These are phyloP conservation scores for Campylomormyrus tamandua DNA, from an alignment of 2,113 vertebrate genomes.

Conservation along the genomic window DNA sequence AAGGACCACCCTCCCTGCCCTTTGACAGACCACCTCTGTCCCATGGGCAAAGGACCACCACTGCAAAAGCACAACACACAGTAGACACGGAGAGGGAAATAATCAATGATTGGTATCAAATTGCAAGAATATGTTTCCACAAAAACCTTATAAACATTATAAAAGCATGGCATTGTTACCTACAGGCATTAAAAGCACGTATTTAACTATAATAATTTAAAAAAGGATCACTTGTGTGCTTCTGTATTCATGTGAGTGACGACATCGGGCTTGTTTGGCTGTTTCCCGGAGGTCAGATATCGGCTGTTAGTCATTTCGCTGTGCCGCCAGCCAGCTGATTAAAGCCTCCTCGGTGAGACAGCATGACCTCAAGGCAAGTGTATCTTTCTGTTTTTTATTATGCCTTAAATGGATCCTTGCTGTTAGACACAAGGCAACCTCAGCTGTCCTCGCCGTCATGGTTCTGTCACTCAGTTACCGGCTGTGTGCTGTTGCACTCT, in stretches of 20 bases:
- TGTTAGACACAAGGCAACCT: neutral
- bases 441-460: neutral
- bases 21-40: neutral
- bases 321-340: neutral
- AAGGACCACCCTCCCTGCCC: neutral
- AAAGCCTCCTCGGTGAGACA: neutral
- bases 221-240: constrained; percentile 2
- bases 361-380: neutral
- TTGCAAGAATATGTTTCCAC: neutral
- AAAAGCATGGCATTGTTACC: neutral
- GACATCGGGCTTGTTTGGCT: neutral
- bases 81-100: neutral
- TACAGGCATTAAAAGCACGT: neutral
- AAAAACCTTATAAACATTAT: neutral
- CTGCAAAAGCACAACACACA: neutral
- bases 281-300: neutral
- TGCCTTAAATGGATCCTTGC: neutral
- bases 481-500: neutral
- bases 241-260: constrained; percentile 2
- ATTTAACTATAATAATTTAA: neutral
- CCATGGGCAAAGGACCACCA: neutral
- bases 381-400: constrained; percentile 3
- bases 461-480: neutral
- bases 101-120: neutral
- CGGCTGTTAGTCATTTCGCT: neutral